Conservation (phyloP, 2,113 vertebrate genomes). For the Riparia riparia region DNA sequence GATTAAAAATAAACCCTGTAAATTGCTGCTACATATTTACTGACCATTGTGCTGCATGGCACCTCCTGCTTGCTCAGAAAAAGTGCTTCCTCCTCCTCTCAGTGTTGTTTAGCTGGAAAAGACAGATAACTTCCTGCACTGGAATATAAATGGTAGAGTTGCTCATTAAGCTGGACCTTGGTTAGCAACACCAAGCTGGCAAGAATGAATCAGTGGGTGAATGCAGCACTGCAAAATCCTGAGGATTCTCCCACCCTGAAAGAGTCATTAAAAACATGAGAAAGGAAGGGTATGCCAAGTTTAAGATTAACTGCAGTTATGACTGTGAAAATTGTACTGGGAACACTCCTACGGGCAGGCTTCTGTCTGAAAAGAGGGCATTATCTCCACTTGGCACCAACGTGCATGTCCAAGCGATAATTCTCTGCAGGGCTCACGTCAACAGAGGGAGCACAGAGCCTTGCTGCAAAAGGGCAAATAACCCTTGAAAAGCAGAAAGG, state of each 20-base stretch:
- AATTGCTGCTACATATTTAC: background rate
- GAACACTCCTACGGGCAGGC: slow-evolving; percentile 51
- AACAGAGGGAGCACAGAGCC: slow-evolving; percentile 37
- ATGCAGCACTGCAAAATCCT: background rate
- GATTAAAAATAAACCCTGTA: slow-evolving; percentile 64
- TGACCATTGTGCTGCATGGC: background rate
- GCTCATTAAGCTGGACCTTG: background rate
- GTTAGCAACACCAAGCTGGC: background rate
- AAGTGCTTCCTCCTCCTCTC: slow-evolving; percentile 27
- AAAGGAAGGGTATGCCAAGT: slow-evolving; percentile 44
- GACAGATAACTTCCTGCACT: slow-evolving; percentile 31
- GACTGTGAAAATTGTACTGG: slow-evolving; percentile 63
- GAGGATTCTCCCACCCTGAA: slow-evolving; percentile 43
- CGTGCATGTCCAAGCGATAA: slow-evolving; percentile 43
- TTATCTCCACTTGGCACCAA: slow-evolving; percentile 69
- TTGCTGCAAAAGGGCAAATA: slow-evolving; percentile 50
- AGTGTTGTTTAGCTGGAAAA: slow-evolving; percentile 32
- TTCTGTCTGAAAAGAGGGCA: slow-evolving; percentile 53
- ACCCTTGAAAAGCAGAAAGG: slow-evolving; percentile 8
- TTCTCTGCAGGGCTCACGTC: slow-evolving; percentile 46
- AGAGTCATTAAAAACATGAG: slow-evolving; percentile 31
- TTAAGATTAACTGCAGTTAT: slow-evolving; percentile 62
- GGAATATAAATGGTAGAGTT: background rate
- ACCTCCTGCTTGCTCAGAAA: slow-evolving; percentile 35
- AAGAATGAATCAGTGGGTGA: slow-evolving; percentile 4